Conservation (phyloP, 2,797 vertebrate genomes). For the Takifugu ocellatus region DNA sequence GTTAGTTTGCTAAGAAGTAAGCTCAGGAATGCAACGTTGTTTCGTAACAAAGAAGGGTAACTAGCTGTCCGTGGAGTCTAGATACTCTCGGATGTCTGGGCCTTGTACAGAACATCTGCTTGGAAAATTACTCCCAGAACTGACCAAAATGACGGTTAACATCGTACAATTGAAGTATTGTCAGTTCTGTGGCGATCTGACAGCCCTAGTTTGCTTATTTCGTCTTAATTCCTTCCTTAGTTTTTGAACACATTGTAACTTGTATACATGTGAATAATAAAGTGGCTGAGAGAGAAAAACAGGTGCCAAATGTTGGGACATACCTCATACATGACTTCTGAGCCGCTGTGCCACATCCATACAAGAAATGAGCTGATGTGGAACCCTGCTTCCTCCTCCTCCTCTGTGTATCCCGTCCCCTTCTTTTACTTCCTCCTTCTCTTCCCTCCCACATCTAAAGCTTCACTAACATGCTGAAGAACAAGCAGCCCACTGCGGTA, state of each 20-base stretch:
- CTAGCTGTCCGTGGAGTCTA: too few relatives aligned
- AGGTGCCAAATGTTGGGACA: constrained; percentile 19
- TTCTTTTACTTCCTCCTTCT: constrained; percentile 63
- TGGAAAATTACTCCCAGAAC: too few relatives aligned
- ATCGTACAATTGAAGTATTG: too few relatives aligned
- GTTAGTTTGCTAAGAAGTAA: too few relatives aligned
- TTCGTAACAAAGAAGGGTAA: too few relatives aligned
- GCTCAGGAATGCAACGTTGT: too few relatives aligned
- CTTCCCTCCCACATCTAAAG: constrained; percentile 82
- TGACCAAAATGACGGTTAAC: too few relatives aligned
- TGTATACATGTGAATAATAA: constrained; percentile 40
- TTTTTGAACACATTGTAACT: not conserved
- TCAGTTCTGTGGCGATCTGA: too few relatives aligned
- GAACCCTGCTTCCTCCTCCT: constrained; percentile 72
- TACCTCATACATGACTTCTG: constrained; percentile 39
- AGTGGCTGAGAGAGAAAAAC: constrained; percentile 50
- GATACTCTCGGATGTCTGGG: too few relatives aligned
- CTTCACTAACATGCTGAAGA: constrained; percentile 99
- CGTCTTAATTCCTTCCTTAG: too few relatives aligned
- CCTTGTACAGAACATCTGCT: too few relatives aligned
- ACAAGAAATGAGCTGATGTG: constrained; percentile 77
- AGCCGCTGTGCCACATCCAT: constrained; percentile 49
- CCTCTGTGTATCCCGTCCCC: constrained; percentile 59
- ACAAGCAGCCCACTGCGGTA: constrained; percentile 96
- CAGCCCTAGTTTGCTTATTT: too few relatives aligned